A percentile compares a stretch with the other conserved stretches of the same genome.
Conservation (phyloP, 2,113 vertebrate species). For the Ammodytes dubius region DNA sequence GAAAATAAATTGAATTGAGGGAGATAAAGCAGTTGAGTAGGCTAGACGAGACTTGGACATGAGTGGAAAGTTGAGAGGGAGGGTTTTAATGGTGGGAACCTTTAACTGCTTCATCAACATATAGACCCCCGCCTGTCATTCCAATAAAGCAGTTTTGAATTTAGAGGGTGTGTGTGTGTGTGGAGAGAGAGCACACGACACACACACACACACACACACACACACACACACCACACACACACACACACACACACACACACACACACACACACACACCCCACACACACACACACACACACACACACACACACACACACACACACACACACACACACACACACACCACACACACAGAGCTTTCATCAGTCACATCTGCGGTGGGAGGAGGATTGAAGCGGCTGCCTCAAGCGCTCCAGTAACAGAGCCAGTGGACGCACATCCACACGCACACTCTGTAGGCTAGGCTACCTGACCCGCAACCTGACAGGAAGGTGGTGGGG, state of each 20-base stretch:
- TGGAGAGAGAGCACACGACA: neutral
- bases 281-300: too few species aligned
- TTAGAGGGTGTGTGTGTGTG: too few species aligned
- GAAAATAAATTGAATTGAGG: constrained; percentile 42
- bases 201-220: too few species aligned
- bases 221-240: too few species aligned
- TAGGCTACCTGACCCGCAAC: constrained; percentile 51
- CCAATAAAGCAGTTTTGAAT: constrained; percentile 18
- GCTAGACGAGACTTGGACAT: neutral
- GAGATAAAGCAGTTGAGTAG: constrained; percentile 17
- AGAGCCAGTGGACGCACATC: constrained; percentile 65
- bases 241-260: too few species aligned
- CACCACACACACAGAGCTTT: constrained; percentile 5
- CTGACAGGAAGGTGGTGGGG: constrained; percentile 29
- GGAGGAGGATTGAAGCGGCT: constrained; percentile 65
- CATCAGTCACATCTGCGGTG: constrained; percentile 71
- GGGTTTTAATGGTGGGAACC: constrained; percentile 28
- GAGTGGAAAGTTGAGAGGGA: constrained; percentile 3
- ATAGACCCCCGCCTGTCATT: constrained; percentile 12
- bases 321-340: too few species aligned
- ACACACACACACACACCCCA: too few species aligned
- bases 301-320: too few species aligned
- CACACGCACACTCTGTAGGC: constrained; percentile 39
- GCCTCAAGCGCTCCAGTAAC: constrained; percentile 67
- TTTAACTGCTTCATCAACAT: constrained; percentile 49